These are phyloP conservation scores for Pipa parva DNA, from an alignment of 2,113 vertebrate genomes.

Conservation along the genomic window DNA sequence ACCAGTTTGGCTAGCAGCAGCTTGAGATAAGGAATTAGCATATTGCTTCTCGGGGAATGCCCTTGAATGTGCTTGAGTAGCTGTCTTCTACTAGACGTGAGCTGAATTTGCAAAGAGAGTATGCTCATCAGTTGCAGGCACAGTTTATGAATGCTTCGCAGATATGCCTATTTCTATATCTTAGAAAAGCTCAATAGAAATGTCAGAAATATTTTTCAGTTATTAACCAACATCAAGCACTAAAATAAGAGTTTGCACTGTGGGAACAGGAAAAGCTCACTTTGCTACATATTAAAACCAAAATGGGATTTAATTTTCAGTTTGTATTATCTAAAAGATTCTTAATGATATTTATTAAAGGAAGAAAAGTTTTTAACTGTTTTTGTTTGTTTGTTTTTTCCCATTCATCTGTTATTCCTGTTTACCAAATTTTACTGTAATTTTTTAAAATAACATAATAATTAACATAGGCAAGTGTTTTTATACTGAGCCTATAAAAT, in stretches of 20 bases:
- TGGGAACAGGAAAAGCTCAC: conserved; percentile 29
- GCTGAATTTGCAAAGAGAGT: conserved; percentile 47
- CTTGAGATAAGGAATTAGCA: conserved; percentile 61
- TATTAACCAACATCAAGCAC: conserved; percentile 42
- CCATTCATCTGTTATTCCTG: too few species aligned
- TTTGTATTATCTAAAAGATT: conserved; percentile 23
- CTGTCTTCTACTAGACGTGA: conserved; percentile 56
- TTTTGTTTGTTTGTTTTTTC: neutral
- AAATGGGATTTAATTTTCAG: conserved; percentile 36
- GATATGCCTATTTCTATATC: conserved; percentile 51
- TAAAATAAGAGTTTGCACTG: conserved; percentile 45
- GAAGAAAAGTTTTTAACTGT: neutral
- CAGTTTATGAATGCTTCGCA: conserved; percentile 41
- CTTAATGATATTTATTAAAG: too few species aligned
- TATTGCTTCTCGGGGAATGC: conserved; percentile 69
- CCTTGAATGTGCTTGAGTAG: conserved; percentile 66
- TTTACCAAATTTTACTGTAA: too few species aligned
- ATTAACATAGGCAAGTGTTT: too few species aligned
- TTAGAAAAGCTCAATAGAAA: conserved; percentile 46
- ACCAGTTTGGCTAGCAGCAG: conserved; percentile 51
- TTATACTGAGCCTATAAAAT: too few species aligned
- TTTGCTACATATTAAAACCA: conserved; percentile 47
- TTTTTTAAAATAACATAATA: too few species aligned
- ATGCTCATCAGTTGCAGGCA: conserved; percentile 48
- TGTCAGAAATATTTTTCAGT: conserved; percentile 46